Percentiles rank a stretch among this genome's conserved stretches.
Evolutionary conservation across 2,797 vertebrate species (phyloP).

Genomic region (Poliocrania exsul): DNA sequence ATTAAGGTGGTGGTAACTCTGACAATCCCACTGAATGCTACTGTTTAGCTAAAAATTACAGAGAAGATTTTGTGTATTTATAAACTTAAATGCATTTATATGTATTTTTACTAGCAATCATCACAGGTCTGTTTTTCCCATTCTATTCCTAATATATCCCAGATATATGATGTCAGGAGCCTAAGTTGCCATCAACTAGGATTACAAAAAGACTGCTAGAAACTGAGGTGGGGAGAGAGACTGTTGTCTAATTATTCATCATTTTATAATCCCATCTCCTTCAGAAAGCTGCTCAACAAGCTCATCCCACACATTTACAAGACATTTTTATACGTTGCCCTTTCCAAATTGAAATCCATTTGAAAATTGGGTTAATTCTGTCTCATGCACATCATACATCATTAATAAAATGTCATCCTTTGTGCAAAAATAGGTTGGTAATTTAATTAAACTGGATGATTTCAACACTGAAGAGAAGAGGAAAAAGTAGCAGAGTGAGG

Average conservation of each 20-base stretch:
- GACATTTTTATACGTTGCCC: constrained; percentile 33
- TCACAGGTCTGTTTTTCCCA: not conserved
- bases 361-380: constrained; percentile 56
- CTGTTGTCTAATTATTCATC: constrained; percentile 1
- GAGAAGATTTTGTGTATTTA: not conserved
- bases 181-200: not conserved
- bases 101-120: not conserved
- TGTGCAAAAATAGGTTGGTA: constrained; percentile 32
- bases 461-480: constrained; percentile 20
- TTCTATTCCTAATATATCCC: not conserved
- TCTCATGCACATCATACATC: constrained; percentile 41
- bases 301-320: constrained; percentile 23
- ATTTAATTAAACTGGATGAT: constrained; percentile 53
- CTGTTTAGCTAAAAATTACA: not conserved
- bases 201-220: not conserved
- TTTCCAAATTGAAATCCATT: constrained; percentile 51
- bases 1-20: not conserved
- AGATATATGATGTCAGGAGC: not conserved
- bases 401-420: constrained; percentile 65
- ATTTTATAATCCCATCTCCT: constrained; percentile 17
- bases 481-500: constrained; percentile 6
- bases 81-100: not conserved
- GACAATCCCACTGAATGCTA: not conserved
- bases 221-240: not conserved
- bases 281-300: not conserved